Evolutionary conservation across 1,140 invertebrate species (phyloP).

Genomic region (Vanessa tameamea): DNA sequence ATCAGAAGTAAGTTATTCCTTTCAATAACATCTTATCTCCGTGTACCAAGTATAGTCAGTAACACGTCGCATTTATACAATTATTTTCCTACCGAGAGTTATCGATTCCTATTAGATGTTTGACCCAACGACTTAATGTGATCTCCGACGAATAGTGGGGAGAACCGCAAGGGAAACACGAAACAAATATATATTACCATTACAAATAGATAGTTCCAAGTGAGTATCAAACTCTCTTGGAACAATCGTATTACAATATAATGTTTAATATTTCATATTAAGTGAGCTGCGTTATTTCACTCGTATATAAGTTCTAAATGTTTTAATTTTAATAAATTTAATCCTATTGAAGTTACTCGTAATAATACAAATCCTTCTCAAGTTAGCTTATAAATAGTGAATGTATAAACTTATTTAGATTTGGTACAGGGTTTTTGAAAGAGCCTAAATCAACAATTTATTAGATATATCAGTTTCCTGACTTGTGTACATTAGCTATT

Average conservation of each 20-base stretch:
- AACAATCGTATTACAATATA: not conserved
- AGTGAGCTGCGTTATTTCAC: too few species aligned
- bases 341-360: too few species aligned
- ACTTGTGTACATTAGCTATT: conserved; percentile 12
- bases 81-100: conserved; percentile 2
- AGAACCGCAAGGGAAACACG: not conserved
- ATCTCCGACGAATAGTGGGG: not conserved
- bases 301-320: too few species aligned
- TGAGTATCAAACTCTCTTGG: not conserved
- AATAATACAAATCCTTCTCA: too few species aligned
- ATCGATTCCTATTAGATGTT: not conserved
- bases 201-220: not conserved
- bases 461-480: conserved; percentile 14
- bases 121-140: not conserved
- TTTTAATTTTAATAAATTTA: too few species aligned
- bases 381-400: not conserved
- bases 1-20: too few species aligned
- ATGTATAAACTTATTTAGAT: not conserved
- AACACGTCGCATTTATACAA: not conserved
- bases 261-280: too few species aligned
- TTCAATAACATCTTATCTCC: too few species aligned
- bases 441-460: conserved; percentile 33
- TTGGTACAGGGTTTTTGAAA: not conserved
- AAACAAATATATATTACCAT: not conserved
- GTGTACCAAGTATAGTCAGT: not conserved